Percentiles rank a stretch among this genome's conserved stretches.
Evolutionary conservation across 2,797 vertebrate genomes (phyloP).

Genomic region (Diceros bicornis): DNA sequence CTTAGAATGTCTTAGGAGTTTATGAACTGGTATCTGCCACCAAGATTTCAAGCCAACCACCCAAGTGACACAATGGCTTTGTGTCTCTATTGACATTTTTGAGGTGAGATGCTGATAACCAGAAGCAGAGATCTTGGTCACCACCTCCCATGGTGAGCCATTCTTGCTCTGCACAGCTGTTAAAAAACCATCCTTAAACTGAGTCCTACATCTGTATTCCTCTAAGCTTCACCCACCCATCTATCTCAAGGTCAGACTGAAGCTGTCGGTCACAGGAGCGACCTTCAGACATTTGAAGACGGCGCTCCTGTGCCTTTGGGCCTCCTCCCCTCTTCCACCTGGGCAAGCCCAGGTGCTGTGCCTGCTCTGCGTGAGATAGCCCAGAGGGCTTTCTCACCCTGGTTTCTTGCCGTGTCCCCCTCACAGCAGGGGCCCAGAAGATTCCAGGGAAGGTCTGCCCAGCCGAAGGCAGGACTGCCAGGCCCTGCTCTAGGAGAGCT

Average conservation of each 20-base stretch:
- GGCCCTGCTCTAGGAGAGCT: not conserved
- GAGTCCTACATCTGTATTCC: rapidly evolving
- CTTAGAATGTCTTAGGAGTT: not conserved
- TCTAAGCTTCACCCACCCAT: not conserved
- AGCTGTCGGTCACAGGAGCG: not conserved
- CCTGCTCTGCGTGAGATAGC: not conserved
- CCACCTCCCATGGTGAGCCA: not conserved
- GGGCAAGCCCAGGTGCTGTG: not conserved
- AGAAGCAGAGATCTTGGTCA: not conserved
- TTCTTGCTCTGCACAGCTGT: not conserved
- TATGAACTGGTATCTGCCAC: not conserved
- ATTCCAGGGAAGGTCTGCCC: not conserved
- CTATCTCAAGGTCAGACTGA: not conserved
- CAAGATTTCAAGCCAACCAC: not conserved
- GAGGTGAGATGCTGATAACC: not conserved
- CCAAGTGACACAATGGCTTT: not conserved
- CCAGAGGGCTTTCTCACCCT: not conserved
- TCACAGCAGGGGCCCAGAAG: not conserved
- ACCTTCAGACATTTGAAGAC: not conserved
- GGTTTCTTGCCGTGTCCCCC: not conserved
- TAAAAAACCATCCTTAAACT: not conserved
- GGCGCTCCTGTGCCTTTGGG: not conserved
- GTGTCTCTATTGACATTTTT: not conserved
- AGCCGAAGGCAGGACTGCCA: not conserved
- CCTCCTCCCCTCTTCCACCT: not conserved